phyloP scores from a whole-genome alignment of 2,113 vertebrate species.

The Cricetomys ansorgei region DNA sequence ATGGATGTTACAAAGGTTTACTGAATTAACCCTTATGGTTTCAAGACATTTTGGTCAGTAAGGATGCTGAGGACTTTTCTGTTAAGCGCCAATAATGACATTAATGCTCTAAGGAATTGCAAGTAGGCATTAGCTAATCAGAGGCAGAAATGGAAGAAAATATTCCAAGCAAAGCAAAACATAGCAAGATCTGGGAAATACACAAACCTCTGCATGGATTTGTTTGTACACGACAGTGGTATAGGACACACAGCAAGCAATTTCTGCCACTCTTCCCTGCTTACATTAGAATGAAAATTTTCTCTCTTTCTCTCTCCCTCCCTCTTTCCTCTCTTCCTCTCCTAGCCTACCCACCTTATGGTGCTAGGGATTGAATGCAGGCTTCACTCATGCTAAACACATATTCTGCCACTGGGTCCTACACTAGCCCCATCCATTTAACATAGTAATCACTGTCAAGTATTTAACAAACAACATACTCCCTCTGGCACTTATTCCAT shows the following conservation, averaged over 20 bases:
- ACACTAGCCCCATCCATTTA: no score
- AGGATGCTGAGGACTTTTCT: not conserved
- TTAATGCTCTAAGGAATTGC: not conserved
- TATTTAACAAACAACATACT: not conserved
- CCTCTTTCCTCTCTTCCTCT: not conserved
- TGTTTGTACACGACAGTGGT: no score
- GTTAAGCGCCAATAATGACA: not conserved
- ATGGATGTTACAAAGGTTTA: not conserved
- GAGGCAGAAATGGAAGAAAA: not conserved
- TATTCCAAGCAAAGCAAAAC: not conserved
- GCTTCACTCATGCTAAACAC: not conserved
- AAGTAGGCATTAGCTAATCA: not conserved
- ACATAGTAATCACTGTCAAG: not conserved
- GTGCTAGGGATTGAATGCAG: not conserved
- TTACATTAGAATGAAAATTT: not conserved
- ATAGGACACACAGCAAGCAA: not conserved
- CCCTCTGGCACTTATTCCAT: not conserved
- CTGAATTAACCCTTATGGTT: not conserved
- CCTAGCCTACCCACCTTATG: no score
- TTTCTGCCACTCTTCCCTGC: not conserved
- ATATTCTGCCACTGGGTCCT: not conserved
- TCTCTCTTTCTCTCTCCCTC: not conserved
- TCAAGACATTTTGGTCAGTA: not conserved
- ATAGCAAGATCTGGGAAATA: not conserved
- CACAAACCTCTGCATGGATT: not conserved